Evolutionary conservation across 2,113 vertebrate genomes (phyloP).

Genomic region (Megatriorchis doriae): DNA sequence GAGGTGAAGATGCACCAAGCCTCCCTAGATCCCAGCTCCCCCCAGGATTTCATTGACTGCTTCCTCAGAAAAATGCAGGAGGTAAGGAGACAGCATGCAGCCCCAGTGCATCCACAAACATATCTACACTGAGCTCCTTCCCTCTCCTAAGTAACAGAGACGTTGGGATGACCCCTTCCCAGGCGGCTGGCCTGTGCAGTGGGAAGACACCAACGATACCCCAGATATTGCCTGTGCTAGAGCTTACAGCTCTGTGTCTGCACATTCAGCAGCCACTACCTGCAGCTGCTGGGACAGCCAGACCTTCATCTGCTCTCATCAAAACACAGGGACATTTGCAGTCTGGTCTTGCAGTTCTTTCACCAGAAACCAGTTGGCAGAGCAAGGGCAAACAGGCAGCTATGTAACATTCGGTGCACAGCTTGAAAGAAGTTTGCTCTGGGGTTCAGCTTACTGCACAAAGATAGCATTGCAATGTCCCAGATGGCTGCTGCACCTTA

Average conservation of each 20-base stretch:
- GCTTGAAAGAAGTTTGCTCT: background rate
- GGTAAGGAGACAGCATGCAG: constrained; percentile 46
- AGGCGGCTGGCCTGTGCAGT: background rate
- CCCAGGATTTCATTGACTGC: constrained; percentile 81
- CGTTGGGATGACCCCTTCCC: background rate
- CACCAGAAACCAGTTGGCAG: background rate
- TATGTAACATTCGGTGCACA: background rate
- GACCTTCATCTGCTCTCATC: background rate
- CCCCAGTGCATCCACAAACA: background rate
- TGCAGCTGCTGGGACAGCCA: background rate
- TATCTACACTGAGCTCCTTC: background rate
- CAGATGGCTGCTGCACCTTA: background rate
- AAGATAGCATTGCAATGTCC: background rate
- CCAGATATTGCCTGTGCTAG: background rate
- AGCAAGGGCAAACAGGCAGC: background rate
- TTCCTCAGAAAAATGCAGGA: constrained; percentile 76
- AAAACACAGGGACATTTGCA: background rate
- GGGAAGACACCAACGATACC: background rate
- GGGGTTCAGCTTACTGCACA: background rate
- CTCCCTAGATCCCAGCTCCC: constrained; percentile 65
- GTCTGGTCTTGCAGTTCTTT: background rate
- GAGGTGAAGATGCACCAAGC: constrained; percentile 74
- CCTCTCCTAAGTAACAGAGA: background rate
- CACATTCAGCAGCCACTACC: background rate
- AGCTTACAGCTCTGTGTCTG: background rate